Evolutionary conservation across 2,888 invertebrate genomes (phyloP).

Genomic region (Galerucella pusilla): DNA sequence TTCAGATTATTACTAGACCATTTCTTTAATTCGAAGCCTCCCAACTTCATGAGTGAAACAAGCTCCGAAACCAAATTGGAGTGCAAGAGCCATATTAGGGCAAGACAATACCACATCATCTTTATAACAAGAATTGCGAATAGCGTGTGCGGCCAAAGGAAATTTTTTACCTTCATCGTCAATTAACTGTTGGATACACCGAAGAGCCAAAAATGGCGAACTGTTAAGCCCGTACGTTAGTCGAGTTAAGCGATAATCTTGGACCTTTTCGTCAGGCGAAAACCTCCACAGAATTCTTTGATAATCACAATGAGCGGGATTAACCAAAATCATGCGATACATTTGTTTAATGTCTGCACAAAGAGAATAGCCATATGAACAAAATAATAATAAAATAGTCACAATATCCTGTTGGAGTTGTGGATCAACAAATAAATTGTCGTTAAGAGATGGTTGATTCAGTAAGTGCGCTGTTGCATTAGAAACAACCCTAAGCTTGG

Average conservation of each 20-base stretch:
- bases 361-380: constrained; percentile 1
- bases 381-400: constrained; percentile 14
- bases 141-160: not conserved
- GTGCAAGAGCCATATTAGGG: too few species aligned
- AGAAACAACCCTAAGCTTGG: constrained; percentile 20
- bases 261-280: constrained; percentile 1
- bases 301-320: constrained; percentile 13
- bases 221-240: constrained; percentile 19
- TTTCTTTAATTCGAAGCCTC: too few species aligned
- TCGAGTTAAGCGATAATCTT: constrained; percentile 3
- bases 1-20: too few species aligned
- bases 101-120: too few species aligned
- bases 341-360: constrained; percentile 30
- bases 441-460: constrained; percentile 17
- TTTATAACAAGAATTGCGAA: constrained; percentile 6
- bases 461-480: constrained; percentile 15
- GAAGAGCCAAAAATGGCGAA: constrained; percentile 15
- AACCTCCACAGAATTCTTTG: constrained; percentile 13
- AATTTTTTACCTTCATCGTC: constrained; percentile 16
- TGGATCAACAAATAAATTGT: constrained; percentile 23
- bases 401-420: constrained; percentile 30
- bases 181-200: constrained; percentile 12
- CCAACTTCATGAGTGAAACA: too few species aligned
- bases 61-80: too few species aligned
- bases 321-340: constrained; percentile 20